A percentile compares a stretch with the other conserved stretches of the same genome.
Evolutionary conservation across 2,797 vertebrate genomes (phyloP).

Genomic region (Meriones psammophilus): DNA sequence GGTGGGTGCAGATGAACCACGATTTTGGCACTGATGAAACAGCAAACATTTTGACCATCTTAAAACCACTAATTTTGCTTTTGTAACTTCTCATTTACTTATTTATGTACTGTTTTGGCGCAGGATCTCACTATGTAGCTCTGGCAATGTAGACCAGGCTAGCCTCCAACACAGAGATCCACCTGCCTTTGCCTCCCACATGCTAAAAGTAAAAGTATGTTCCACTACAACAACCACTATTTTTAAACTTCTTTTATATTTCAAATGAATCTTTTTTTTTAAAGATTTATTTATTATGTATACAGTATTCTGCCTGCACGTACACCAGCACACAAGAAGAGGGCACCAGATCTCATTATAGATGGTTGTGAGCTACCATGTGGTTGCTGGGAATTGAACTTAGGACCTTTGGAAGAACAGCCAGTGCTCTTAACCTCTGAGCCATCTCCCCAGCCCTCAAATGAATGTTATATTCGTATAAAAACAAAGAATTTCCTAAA

Average conservation of each 20-base stretch:
- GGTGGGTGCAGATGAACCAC: conserved; percentile 95
- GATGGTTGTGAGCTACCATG: too few species aligned
- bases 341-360: too few species aligned
- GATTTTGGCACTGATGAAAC: conserved; percentile 95
- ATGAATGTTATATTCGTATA: conserved; percentile 15
- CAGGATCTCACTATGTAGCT: background rate
- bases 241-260: background rate
- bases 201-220: background rate
- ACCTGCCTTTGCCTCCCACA: background rate
- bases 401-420: too few species aligned
- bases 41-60: background rate
- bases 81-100: background rate
- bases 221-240: too few species aligned
- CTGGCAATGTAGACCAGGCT: background rate
- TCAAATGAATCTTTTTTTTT: background rate
- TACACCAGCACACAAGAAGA: too few species aligned
- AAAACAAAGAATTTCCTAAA: conserved; percentile 34
- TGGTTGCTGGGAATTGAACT: too few species aligned
- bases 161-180: background rate
- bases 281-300: too few species aligned
- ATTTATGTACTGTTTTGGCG: background rate
- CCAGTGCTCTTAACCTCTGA: too few species aligned
- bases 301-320: too few species aligned
- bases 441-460: background rate
- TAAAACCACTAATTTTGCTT: background rate